Base-by-base conservation (phyloP, 1,140 invertebrate genomes). In the Zaprionus ghesquierei region DNA sequence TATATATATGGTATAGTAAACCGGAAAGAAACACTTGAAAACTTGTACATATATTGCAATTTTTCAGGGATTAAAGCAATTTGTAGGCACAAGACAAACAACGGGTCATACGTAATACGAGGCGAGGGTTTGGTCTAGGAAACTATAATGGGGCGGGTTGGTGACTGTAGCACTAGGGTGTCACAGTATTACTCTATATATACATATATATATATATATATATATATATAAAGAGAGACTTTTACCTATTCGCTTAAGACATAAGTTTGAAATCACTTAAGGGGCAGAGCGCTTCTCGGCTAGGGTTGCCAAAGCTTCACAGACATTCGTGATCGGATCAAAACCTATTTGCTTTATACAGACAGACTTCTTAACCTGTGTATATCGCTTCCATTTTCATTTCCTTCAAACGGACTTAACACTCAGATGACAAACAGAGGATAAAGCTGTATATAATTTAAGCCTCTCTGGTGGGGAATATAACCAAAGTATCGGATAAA, bases 11-110 rank as follows among this genome's bases (percentile, higher is more conserved):
- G 55, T 38, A 23, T 63, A 46, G 46, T 55, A 54, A 69, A 77
- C 77, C 81, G 77, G 63, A 86, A 69, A 75, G 51, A 86, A 81
- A 76, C 81, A 79, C 81, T 86, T 87, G n/a, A n/a, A 46, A 86
- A 81, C 79, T 81, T 87, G 69, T 81, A 75, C 75, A 79, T 81
- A 54, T 25, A 23, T 68, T 71, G 56, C 63, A 44, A 51, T 54
- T 46, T 41, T 54, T 33, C 56, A 46, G 25, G 27, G 41, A 46
- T n/a, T n/a, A 18, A 59, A 59, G 64, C 55, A 63, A 55, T 64
- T 23, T 23, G n/a, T 35, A 25, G 38, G n/a, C n/a, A 46, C 12
- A 55, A 55, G 49, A 38, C 41, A 70, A 35, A 69, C 20, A 35
- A 69, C 20, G 20, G 29, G 15, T 38, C 29, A 54, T 5, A 22